A percentile compares a stretch with the other conserved stretches of the same genome.
These are phyloP conservation scores for Congeria kusceri DNA, from an alignment of 2,888 invertebrate genomes.

Conservation along the genomic window DNA sequence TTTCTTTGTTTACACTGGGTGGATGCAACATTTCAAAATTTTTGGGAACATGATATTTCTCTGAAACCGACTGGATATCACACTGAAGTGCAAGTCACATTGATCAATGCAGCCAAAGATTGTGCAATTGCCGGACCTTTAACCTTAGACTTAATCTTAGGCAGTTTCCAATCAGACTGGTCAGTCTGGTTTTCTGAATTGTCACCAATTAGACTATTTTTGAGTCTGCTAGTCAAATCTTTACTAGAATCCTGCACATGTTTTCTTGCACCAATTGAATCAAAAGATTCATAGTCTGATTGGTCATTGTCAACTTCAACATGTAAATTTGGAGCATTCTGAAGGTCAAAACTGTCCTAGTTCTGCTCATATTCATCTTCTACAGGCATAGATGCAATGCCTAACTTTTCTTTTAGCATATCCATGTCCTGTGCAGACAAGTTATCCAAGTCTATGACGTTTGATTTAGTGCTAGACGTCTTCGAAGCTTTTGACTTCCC, in stretches of 20 bases:
- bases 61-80: too few relatives aligned
- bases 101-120: too few relatives aligned
- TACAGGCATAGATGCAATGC: not conserved
- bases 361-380: not conserved
- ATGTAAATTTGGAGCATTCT: conserved; percentile 3
- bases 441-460: not conserved
- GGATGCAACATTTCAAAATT: conserved; percentile 27
- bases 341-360: not conserved
- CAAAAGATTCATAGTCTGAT: not conserved
- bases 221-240: not conserved
- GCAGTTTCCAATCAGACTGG: conserved; percentile 8
- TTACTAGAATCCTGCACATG: not conserved
- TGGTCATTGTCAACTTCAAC: not conserved
- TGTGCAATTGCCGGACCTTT: too few relatives aligned
- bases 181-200: not conserved
- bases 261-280: not conserved
- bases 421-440: not conserved
- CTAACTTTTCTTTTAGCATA: conserved; percentile 2
- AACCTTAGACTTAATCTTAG: conserved; percentile 13
- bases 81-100: too few relatives aligned
- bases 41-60: conserved; percentile 21
- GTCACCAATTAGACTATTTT: not conserved
- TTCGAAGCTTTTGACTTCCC: too few relatives aligned
- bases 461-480: too few relatives aligned
- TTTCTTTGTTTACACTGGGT: conserved; percentile 25